Conservation (phyloP, 2,797 vertebrate species). For the Scomberomorus guttatus region DNA sequence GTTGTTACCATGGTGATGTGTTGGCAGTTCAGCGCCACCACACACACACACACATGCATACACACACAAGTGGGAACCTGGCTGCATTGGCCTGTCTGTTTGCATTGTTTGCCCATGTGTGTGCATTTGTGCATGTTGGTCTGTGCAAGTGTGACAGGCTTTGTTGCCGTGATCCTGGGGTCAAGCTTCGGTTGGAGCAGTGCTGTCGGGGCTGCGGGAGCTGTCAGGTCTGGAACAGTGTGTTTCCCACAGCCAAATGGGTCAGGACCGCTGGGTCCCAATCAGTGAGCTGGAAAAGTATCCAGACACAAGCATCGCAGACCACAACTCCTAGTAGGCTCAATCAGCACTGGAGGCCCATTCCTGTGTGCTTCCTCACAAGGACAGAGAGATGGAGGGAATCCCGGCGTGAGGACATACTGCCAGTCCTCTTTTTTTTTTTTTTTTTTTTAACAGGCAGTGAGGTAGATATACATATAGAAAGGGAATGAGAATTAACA, state of each 20-base stretch:
- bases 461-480: background rate
- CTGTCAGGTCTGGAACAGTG: constrained; percentile 57
- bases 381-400: background rate
- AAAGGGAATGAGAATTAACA: background rate
- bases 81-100: constrained; percentile 23
- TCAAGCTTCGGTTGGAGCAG: constrained; percentile 43
- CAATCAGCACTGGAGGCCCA: constrained; percentile 1
- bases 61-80: constrained; percentile 14
- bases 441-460: background rate
- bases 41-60: background rate
- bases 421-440: too few relatives aligned
- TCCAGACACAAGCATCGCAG: constrained; percentile 39
- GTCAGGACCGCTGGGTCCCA: constrained; percentile 61
- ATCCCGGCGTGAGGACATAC: background rate
- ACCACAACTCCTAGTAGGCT: background rate
- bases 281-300: constrained; percentile 58
- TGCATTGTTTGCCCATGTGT: constrained; percentile 34
- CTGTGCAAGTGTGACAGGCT: constrained; percentile 10
- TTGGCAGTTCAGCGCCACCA: constrained; percentile 37
- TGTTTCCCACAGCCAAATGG: constrained; percentile 65
- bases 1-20: constrained; percentile 78
- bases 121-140: constrained; percentile 2
- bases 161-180: constrained; percentile 37
- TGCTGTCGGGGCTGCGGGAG: constrained; percentile 45
- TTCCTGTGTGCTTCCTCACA: background rate